Evolutionary conservation across 2,888 invertebrate species (phyloP).

Genomic region (Cerastis rubricosa): DNA sequence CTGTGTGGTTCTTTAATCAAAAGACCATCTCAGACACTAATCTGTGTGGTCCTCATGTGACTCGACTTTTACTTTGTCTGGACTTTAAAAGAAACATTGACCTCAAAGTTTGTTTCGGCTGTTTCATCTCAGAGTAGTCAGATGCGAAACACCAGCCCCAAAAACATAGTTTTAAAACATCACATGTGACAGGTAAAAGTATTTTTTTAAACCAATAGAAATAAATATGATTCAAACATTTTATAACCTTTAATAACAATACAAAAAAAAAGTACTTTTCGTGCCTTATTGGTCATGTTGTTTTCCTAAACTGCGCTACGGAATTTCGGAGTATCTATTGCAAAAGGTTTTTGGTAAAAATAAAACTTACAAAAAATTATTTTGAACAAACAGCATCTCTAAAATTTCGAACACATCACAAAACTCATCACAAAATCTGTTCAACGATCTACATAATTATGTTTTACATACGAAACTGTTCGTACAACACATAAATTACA

Average conservation of each 20-base stretch:
- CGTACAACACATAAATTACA: no score
- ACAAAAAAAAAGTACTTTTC: neutral
- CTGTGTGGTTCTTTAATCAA: neutral
- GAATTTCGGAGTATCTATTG: neutral
- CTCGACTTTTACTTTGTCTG: no score
- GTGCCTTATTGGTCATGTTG: neutral
- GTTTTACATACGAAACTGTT: neutral
- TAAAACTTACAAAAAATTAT: neutral
- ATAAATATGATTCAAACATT: neutral
- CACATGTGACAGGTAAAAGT: neutral
- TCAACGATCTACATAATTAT: neutral
- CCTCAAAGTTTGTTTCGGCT: neutral
- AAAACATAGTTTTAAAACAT: neutral
- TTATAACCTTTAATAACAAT: no score
- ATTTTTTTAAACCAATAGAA: neutral
- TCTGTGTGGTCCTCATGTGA: neutral
- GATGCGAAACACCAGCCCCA: neutral
- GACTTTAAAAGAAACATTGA: neutral
- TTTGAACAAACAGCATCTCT: neutral
- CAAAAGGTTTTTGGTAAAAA: neutral
- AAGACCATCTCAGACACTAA: neutral
- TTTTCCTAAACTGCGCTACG: neutral
- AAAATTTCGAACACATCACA: neutral
- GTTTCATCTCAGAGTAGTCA: neutral
- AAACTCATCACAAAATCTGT: neutral